Evolutionary conservation across 2,888 invertebrate species (phyloP).

Genomic region (Heteropelma amictum): DNA sequence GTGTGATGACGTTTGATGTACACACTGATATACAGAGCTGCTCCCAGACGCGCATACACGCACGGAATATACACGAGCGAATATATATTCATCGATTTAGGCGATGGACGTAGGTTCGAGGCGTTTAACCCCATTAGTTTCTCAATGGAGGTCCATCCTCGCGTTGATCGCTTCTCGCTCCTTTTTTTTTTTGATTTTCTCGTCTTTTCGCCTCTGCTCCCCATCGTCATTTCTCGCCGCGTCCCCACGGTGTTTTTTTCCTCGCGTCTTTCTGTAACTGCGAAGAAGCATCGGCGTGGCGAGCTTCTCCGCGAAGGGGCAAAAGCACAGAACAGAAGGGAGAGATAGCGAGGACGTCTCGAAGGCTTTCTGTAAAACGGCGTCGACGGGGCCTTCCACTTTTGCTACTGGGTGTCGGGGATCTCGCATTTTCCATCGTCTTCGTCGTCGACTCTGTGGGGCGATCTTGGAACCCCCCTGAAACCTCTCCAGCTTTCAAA

Average conservation of each 20-base stretch:
- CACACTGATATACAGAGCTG: neutral
- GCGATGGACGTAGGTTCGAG: slow-evolving; percentile 64
- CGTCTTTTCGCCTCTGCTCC: slow-evolving; percentile 56
- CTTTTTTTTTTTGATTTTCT: slow-evolving; percentile 33
- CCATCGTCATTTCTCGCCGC: slow-evolving; percentile 50
- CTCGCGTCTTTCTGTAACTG: neutral
- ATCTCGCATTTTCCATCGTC: slow-evolving; percentile 54
- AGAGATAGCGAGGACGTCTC: slow-evolving; percentile 50
- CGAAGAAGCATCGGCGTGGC: slow-evolving; percentile 33
- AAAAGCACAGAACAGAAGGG: slow-evolving; percentile 3
- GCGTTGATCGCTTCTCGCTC: slow-evolving; percentile 21
- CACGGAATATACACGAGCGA: neutral
- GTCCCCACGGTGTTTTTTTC: slow-evolving; percentile 21
- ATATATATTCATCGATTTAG: neutral
- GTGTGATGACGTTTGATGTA: slow-evolving; percentile 56
- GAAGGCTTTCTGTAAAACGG: slow-evolving; percentile 72
- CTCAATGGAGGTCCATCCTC: slow-evolving; percentile 67
- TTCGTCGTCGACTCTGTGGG: slow-evolving; percentile 59
- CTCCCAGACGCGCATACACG: no score
- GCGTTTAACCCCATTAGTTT: slow-evolving; percentile 77
- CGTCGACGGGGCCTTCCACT: slow-evolving; percentile 28
- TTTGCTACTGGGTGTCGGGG: slow-evolving; percentile 53
- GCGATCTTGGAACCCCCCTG: slow-evolving; percentile 61
- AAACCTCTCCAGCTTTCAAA: slow-evolving; percentile 1
- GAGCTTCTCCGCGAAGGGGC: slow-evolving; percentile 13